phyloP scores from a whole-genome alignment of 2,797 vertebrate genomes.

The Naso thynnoides region DNA sequence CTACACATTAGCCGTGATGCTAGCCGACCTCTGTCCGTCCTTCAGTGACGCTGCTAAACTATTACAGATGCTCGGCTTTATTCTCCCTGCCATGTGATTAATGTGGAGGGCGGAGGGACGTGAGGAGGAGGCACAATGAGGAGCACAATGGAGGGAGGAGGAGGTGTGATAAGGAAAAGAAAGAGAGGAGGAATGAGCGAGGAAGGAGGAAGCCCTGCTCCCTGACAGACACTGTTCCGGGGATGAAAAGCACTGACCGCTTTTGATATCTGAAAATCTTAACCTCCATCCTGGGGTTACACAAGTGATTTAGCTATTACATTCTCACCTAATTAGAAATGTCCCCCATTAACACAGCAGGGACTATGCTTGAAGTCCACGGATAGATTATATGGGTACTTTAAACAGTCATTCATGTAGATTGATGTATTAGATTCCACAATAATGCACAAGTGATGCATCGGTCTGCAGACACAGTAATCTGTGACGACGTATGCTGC shows the following conservation, averaged over 20 bases:
- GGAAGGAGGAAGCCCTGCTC: conserved; percentile 30
- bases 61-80: conserved; percentile 86
- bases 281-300: not conserved
- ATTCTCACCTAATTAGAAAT: conserved; percentile 17
- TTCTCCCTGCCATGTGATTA: conserved; percentile 84
- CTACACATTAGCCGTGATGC: conserved; percentile 52
- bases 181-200: conserved; percentile 16
- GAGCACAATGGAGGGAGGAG: conserved; percentile 21
- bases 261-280: not conserved
- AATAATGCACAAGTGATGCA: not conserved
- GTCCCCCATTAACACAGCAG: conserved; percentile 36
- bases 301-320: conserved; percentile 44
- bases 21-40: conserved; percentile 81
- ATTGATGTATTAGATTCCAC: no score
- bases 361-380: not conserved
- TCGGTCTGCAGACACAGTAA: not conserved
- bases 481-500: not conserved
- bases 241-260: not conserved
- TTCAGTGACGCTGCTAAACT: conserved; percentile 80
- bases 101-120: conserved; percentile 81
- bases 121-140: conserved; percentile 82
- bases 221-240: conserved; percentile 36
- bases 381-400: not conserved
- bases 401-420: no score
- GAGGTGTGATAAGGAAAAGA: conserved; percentile 19